These are phyloP conservation scores for Laterallus jamaicensis DNA, from an alignment of 2,113 vertebrate species.

Conservation along the genomic window DNA sequence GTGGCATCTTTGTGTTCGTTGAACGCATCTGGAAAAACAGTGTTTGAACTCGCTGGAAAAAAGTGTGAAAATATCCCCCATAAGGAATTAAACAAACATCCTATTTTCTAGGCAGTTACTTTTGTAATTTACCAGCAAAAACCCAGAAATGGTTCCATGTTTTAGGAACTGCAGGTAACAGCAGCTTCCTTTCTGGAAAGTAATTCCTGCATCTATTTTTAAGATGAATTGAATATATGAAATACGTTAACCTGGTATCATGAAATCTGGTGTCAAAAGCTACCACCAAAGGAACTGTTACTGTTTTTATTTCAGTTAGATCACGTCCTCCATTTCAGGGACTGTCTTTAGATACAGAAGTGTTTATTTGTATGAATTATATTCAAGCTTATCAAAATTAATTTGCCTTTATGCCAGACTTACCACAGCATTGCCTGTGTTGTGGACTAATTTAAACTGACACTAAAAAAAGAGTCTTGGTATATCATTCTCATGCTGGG, in stretches of 20 bases:
- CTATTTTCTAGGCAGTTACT: background rate
- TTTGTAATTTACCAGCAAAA: background rate
- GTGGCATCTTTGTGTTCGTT: background rate
- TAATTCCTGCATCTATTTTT: background rate
- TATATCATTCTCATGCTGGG: accelerated
- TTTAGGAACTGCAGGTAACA: background rate
- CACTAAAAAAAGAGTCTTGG: background rate
- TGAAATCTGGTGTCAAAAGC: background rate
- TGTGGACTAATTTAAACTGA: background rate
- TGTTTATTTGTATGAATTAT: background rate
- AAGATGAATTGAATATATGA: background rate
- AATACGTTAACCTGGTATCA: background rate
- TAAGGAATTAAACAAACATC: background rate
- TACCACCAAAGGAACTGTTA: background rate
- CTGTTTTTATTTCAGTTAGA: background rate
- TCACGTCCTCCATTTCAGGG: background rate
- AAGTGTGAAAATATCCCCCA: background rate
- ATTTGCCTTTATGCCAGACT: background rate
- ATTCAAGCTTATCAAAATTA: background rate
- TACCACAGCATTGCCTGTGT: background rate
- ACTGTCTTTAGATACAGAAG: background rate
- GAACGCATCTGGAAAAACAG: background rate
- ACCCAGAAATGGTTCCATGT: accelerated
- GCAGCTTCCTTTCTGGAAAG: background rate
- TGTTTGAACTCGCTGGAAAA: background rate